Base-by-base conservation (phyloP, 2,113 vertebrate genomes). In the Synchiropus splendidus region DNA sequence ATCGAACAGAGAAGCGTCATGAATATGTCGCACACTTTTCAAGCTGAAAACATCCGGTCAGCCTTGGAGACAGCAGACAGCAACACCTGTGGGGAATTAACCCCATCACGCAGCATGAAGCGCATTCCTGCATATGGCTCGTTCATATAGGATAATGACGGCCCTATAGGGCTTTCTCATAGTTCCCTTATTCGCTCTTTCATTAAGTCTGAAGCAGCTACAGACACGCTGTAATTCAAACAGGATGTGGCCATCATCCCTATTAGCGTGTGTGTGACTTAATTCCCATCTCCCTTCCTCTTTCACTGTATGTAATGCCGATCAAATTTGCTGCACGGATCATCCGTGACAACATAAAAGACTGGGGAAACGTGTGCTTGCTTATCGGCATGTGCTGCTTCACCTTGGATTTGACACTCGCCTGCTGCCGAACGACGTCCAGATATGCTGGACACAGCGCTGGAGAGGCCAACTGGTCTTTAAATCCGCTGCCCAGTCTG, bases 221-320 rank as follows among this genome's bases (percentile, higher is more conserved):
- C 61, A 78, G 72, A 70, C 67, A 58, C 53, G 61, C 51, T 75
- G 57, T 76, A 79, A 78, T 76, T 77, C 72, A 61, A 58, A 35
- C 69, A 77, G 77, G 79, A 77, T 78, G 73, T 75, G 72, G 61
- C 60, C 56, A 59, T 73, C 58, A 53, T 70, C 51, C 44, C 54
- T 48, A 59, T 79, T 72, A 76, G 68, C 51, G 1, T 58, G 63
- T 72, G 60, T 53, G 39, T 74, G 74, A 72, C 77, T 74, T 72
- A 65, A 72, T 71, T 51, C 48, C 56, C 63, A 59, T 75, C 67
- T 70, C 61, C 17, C 30, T 55, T 72, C 65, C 54, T 50, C 47
- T 51, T 17, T 45, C 55, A 61, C 56, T 51, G 27, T 41, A 63
- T 65, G 58, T 57, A 64, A 71, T 41, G 52, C 51, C 42, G 51